A percentile compares a stretch with the other conserved stretches of the same genome.
Evolutionary conservation across 1,140 invertebrate genomes (phyloP).

Genomic region (Orussus abietinus): DNA sequence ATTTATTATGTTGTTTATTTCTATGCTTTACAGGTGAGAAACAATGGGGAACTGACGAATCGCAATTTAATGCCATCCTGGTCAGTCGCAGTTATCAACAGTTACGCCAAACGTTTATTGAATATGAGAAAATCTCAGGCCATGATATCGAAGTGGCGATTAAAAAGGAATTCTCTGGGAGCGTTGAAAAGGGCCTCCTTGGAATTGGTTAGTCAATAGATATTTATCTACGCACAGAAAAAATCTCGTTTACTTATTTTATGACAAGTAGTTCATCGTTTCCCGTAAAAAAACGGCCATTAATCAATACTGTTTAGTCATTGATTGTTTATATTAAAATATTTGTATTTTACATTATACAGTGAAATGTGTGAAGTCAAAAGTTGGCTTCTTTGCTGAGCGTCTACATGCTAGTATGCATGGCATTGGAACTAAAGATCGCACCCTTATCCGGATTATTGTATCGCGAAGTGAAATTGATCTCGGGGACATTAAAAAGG

Average conservation of each 20-base stretch:
- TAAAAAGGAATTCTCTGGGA: conserved; percentile 69
- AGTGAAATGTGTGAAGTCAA: conserved; percentile 88
- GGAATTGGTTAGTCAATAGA: conserved; percentile 58
- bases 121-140: conserved; percentile 60
- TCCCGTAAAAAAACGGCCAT: too few species aligned
- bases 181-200: conserved; percentile 61
- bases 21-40: conserved; percentile 53
- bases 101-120: conserved; percentile 61
- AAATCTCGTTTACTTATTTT: too few species aligned
- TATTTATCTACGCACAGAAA: not conserved
- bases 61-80: conserved; percentile 64
- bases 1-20: conserved; percentile 4
- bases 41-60: conserved; percentile 68
- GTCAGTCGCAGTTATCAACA: conserved; percentile 60
- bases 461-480: conserved; percentile 91
- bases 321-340: not conserved
- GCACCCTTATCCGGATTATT: conserved; percentile 83
- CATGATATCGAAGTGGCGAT: conserved; percentile 68
- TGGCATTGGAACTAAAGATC: conserved; percentile 84
- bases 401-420: conserved; percentile 86
- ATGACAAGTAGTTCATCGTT: too few species aligned
- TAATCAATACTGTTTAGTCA: too few species aligned
- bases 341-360: conserved; percentile 24
- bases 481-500: conserved; percentile 85
- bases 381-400: conserved; percentile 91